Evolutionary conservation across 2,888 invertebrate genomes (phyloP), one percentile per base, ranked within the genome.

Genomic region (Lepidocyrtinus sp.): DNA sequence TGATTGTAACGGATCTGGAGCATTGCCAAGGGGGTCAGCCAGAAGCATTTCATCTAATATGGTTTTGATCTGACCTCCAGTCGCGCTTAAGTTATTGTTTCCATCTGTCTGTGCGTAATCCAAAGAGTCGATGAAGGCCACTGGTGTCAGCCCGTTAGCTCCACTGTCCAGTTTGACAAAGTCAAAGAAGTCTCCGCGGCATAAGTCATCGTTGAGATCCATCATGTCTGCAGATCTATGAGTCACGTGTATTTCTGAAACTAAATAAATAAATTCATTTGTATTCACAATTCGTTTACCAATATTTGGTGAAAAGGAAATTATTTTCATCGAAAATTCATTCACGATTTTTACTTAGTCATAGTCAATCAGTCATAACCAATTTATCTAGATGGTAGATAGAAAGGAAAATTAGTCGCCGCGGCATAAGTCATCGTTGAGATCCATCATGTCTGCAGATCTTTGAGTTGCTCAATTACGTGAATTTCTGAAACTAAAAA

Each of bases 11-110:
- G 78, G 55, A 27, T 82, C 84, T 2, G 73, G 64, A 12, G 75
- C 50, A 27, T 19, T 67, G 22, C 74, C 75, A 45, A 83, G 71
- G 9, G 84, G 72, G 19, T 84, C 83, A 21, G 82, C 68, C 15
- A 85, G 78, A 25, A 86, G 81, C 82, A 86, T 85, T 79, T 86
- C 86, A 73, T 86, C 86, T 46, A 86, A 36, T 50, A 86, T 85
- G 3, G 86, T 85, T 45, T 82, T 82, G 24, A 77, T 77, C 70
- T 83, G 84, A 26, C 82, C 80, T 7, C 83, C 74, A 0, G 81
- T 75, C n/a, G 72, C 76, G 46, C 80, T 81, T 19, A 82, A 26
- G 50, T 84, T 83, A 69, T 86, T 85, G 71, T 85, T 84, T n/a
- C 82, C 82, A 62, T 84, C 85, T 36, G 84, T 75, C 25, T 82